Conservation (phyloP, 92 coral and sea anemone species). For the Porites rus region DNA sequence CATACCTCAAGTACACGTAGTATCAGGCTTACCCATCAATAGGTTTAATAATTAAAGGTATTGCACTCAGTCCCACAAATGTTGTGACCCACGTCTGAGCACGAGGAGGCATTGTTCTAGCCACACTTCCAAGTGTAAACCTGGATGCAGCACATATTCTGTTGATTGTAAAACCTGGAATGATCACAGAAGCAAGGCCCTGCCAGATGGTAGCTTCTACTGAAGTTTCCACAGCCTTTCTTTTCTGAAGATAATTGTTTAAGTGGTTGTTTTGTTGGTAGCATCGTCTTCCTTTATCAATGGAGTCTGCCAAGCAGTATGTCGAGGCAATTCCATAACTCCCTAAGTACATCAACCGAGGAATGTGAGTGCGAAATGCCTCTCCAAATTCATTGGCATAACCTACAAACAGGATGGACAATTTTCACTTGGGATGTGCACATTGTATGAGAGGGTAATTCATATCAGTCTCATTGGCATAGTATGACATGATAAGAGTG, state of each 20-base stretch:
- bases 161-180: conserved; percentile 98
- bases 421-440: background rate
- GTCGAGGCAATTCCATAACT: conserved; percentile 91
- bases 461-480: background rate
- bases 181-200: conserved; percentile 95
- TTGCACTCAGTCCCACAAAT: conserved; percentile 79
- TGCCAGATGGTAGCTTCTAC: conserved; percentile 98
- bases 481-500: no score
- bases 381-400: conserved; percentile 98
- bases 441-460: background rate
- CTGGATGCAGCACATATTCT: conserved; percentile 87
- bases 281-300: conserved; percentile 82
- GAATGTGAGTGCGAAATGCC: conserved; percentile 92
- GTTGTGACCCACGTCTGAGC: conserved; percentile 94
- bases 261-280: conserved; percentile 74
- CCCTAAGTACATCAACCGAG: conserved; percentile 82
- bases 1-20: background rate
- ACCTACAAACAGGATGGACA: conserved; percentile 51
- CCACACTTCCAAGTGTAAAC: conserved; percentile 67
- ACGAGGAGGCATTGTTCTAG: conserved; percentile 64
- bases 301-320: conserved; percentile 92
- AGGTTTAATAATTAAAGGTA: conserved; percentile 96
- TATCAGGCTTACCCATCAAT: conserved; percentile 85
- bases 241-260: conserved; percentile 54
- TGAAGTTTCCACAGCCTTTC: conserved; percentile 81